Conservation (phyloP, 2,888 invertebrate species). For the Eugnorisma glareosa region DNA sequence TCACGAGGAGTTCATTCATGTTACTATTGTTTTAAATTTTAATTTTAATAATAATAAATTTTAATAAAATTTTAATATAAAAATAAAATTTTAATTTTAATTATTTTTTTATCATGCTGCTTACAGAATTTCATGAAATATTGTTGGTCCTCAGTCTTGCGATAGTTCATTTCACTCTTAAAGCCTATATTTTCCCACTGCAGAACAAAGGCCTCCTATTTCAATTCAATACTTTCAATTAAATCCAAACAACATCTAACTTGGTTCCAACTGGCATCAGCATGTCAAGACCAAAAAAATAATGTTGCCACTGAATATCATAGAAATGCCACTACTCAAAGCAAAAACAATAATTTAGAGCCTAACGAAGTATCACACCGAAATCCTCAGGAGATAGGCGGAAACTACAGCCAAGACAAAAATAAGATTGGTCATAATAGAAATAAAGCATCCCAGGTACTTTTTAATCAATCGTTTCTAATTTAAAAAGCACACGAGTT, state of each 20-base stretch:
- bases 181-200: too few relatives aligned
- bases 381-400: neutral
- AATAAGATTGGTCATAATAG: constrained; percentile 21
- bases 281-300: constrained; percentile 32
- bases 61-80: constrained; percentile 5
- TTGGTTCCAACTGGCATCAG: constrained; percentile 33
- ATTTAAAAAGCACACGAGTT: neutral
- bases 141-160: constrained; percentile 28
- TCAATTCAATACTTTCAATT: too few relatives aligned
- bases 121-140: constrained; percentile 25
- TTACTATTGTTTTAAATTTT: neutral
- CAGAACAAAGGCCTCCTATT: too few relatives aligned
- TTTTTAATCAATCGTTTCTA: neutral
- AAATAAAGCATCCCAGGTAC: constrained; percentile 75
- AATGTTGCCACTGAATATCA: constrained; percentile 10
- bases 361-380: constrained; percentile 1
- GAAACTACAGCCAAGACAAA: constrained; percentile 41
- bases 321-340: constrained; percentile 29
- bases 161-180: constrained; percentile 27
- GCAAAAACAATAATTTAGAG: constrained; percentile 18
- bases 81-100: too few relatives aligned
- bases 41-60: too few relatives aligned
- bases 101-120: constrained; percentile 43
- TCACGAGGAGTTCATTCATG: constrained; percentile 6
- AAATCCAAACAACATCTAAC: constrained; percentile 52